Conservation (phyloP, 2,797 vertebrate species). For the Babyrousa celebensis region DNA sequence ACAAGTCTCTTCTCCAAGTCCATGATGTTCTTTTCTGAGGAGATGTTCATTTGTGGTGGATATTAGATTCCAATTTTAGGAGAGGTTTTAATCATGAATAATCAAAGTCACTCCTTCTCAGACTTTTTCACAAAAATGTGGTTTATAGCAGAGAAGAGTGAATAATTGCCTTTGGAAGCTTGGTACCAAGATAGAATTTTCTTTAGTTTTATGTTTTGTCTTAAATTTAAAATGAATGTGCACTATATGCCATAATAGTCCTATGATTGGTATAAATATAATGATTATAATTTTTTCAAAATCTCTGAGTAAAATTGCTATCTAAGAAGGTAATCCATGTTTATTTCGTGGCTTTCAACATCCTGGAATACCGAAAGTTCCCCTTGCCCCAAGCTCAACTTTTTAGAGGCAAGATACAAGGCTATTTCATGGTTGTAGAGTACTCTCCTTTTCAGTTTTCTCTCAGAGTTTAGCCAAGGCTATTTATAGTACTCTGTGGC, state of each 20-base stretch:
- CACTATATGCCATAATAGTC: background rate
- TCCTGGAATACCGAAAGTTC: background rate
- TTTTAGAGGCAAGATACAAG: slow-evolving; percentile 58
- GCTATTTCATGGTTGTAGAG: slow-evolving; percentile 66
- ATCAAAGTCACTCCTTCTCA: slow-evolving; percentile 45
- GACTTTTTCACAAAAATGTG: slow-evolving; percentile 36
- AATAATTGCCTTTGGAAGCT: slow-evolving; percentile 45
- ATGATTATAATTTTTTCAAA: background rate
- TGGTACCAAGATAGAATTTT: slow-evolving; percentile 59
- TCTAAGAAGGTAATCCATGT: background rate
- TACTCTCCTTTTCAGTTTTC: slow-evolving; percentile 63
- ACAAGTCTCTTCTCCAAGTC: too few species aligned
- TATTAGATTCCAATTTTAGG: background rate
- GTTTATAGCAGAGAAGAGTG: slow-evolving; percentile 32
- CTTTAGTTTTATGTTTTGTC: slow-evolving; percentile 66
- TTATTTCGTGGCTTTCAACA: slow-evolving; percentile 68
- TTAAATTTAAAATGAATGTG: slow-evolving; percentile 61
- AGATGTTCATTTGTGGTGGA: too few species aligned
- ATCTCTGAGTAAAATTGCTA: slow-evolving; percentile 40
- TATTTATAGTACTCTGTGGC: slow-evolving; percentile 54
- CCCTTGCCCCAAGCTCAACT: slow-evolving; percentile 5
- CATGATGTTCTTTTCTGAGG: too few species aligned
- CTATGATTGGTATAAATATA: slow-evolving; percentile 57
- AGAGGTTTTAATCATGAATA: slow-evolving; percentile 32
- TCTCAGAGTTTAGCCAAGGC: slow-evolving; percentile 41